Base-by-base conservation (phyloP, 2,113 vertebrate species). In the Platysteira castanea region DNA sequence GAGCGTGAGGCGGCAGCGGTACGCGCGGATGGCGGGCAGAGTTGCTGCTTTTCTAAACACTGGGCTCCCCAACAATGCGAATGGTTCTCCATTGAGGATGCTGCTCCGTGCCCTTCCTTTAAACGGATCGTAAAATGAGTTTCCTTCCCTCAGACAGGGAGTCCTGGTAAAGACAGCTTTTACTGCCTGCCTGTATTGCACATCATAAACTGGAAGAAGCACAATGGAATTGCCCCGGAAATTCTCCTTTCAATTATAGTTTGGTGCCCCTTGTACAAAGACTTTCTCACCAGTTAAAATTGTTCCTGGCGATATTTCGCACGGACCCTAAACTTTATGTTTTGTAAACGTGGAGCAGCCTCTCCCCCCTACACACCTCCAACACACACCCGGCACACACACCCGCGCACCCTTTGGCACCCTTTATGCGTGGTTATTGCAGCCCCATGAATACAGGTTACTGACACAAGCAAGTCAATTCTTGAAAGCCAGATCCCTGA, bases 181-280 rank as follows among this genome's bases (percentile, higher is more conserved):
- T 98, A 98, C 97, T 98, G 96, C 98, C 97, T 97, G 94, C 93
- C 97, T 98, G 84, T 94, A 98, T 98, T 98, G 97, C 98, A 98
- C 98, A 98, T 96, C 98, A 98, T 98, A 98, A 98, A 98, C 97
- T 97, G 96, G 92, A 98, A 97, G 96, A 92, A 96, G 96, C 96
- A 98, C 98, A 98, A 98, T 98, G 97, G 97, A 97, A 98, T 98
- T 98, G 97, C 98, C 96, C 98, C 98, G 98, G 98, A 98, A 98
- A 98, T 98, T 98, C 97, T 98, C 97, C 97, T 97, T 96, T 97
- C 97, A 98, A 98, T 98, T 97, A 98, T 98, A 94, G 97, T 98
- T 98, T 96, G 97, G 89, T 98, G 97, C 95, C 96, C 96, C 60
- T 81, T 96, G 96, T 98, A 98, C 97, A 98, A 98, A 98, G 98